Base-by-base conservation (phyloP, 2,113 vertebrate genomes). In the Alligator mississippiensis region DNA sequence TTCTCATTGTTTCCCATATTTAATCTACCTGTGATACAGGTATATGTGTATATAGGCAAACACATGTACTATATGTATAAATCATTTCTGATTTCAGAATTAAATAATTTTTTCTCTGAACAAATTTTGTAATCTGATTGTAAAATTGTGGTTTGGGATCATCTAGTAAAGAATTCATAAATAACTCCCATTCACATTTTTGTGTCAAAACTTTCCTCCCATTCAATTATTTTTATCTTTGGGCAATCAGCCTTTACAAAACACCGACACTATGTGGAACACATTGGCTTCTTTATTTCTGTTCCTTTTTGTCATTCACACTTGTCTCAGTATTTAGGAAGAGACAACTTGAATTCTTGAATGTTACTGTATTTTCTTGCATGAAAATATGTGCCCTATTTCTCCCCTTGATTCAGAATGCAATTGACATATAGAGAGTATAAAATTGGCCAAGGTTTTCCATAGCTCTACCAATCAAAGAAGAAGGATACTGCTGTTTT, bases 401-500 rank as follows among this genome's bases (percentile, higher is more conserved):
- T 74, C 78, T 84, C 47, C 60, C 74, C 17, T 59, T 66, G 54
- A 88, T 85, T 92, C 90, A 87, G 66, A 58, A 90, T 85, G 22
- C 10, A 5, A 28, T 61, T 81, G 61, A 89, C 17, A 90, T 93
- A 93, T 59, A 61, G 90, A 77, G 2, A 74, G 80, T 61, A 89
- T 57, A 74, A 54, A 64, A 76, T 5, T 82, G 13, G 5, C 14
- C 14, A 15, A 16, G 4, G 38, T 59, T 55, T 94, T 91, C 58
- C 25, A 92, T 11, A 17, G 10, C 27, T 30, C n/a, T 58, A 58
- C 58, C 11, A 81, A 9, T 34, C 55, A 78, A 60, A 90, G 54
- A 84, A 95, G 28, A 89, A 95, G 79, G 17, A 91, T 81, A 59
- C 74, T 76, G 63, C 18, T 82, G 3, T 55, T 95, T 85, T 90